A percentile compares a stretch with the other conserved stretches of the same genome.
phyloP scores from a whole-genome alignment of 1,140 invertebrate genomes.

The Brachionus paranguensis region DNA sequence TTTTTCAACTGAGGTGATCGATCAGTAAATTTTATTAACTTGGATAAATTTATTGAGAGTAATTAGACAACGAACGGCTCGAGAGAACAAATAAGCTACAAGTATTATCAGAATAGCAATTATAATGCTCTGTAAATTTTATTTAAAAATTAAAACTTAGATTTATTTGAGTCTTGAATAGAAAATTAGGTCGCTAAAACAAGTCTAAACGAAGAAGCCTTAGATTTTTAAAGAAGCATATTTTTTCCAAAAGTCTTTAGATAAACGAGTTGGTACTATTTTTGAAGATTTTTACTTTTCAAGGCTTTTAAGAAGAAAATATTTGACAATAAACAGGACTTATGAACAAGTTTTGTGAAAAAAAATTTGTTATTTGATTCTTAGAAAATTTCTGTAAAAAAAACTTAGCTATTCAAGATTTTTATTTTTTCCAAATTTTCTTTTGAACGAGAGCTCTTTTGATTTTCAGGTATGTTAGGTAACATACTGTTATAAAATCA shows the following conservation, averaged over 20 bases:
- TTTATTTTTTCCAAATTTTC: neutral
- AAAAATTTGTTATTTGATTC: neutral
- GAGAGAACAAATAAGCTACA: no score
- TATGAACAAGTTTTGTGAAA: neutral
- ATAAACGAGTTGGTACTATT: neutral
- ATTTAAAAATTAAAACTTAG: neutral
- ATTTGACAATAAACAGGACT: neutral
- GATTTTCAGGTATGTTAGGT: slow-evolving; percentile 13
- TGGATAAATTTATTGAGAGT: no score
- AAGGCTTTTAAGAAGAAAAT: neutral
- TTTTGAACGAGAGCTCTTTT: neutral
- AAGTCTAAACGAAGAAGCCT: neutral
- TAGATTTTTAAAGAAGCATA: neutral
- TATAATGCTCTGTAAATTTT: neutral
- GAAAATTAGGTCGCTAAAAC: neutral
- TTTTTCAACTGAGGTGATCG: neutral
- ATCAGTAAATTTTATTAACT: neutral
- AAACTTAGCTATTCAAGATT: neutral
- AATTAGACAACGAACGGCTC: no score
- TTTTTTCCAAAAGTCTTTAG: neutral
- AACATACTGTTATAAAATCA: slow-evolving; percentile 14
- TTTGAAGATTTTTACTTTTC: neutral
- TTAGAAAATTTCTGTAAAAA: neutral
- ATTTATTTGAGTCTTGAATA: neutral
- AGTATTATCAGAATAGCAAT: neutral